Percentiles rank a stretch among this genome's conserved stretches.
These are phyloP conservation scores for Agrochola lychnidis DNA, from an alignment of 2,888 invertebrate genomes.

Conservation along the genomic window DNA sequence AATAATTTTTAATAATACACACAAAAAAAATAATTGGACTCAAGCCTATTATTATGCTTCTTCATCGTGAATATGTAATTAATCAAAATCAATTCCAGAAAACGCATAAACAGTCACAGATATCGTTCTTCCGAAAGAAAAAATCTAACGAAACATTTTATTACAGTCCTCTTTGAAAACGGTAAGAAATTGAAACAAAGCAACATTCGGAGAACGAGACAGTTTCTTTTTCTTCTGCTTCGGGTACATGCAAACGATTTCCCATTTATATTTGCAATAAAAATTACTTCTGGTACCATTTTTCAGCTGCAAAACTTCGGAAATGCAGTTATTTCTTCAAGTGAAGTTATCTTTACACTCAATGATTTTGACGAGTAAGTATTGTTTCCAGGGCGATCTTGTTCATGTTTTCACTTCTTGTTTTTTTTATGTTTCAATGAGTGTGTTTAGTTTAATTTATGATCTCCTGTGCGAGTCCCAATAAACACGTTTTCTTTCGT, in stretches of 20 bases:
- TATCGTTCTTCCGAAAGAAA: conserved; percentile 27
- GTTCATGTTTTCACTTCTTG: too few relatives aligned
- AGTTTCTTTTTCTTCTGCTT: conserved; percentile 25
- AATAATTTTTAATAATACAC: too few relatives aligned
- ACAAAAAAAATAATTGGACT: too few relatives aligned
- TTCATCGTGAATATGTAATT: background rate
- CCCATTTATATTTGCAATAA: conserved; percentile 49
- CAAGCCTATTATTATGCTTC: too few relatives aligned
- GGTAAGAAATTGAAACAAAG: conserved; percentile 56
- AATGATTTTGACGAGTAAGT: conserved; percentile 17
- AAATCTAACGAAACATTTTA: conserved; percentile 51
- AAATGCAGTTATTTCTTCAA: conserved; percentile 39
- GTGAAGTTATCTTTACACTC: conserved; percentile 44
- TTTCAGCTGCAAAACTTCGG: conserved; percentile 27
- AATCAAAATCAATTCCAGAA: conserved; percentile 2
- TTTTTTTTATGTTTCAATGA: too few relatives aligned
- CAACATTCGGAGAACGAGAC: conserved; percentile 35
- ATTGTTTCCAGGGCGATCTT: too few relatives aligned
- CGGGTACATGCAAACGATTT: conserved; percentile 40
- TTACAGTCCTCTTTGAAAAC: conserved; percentile 44
- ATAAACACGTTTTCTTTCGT: too few relatives aligned
- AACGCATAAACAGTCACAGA: conserved; percentile 7
- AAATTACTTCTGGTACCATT: conserved; percentile 48
- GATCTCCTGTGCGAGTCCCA: too few relatives aligned
- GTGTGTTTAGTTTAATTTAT: too few relatives aligned